phyloP scores from a whole-genome alignment of 23 tunicate species.

The Botrylloides violaceus region DNA sequence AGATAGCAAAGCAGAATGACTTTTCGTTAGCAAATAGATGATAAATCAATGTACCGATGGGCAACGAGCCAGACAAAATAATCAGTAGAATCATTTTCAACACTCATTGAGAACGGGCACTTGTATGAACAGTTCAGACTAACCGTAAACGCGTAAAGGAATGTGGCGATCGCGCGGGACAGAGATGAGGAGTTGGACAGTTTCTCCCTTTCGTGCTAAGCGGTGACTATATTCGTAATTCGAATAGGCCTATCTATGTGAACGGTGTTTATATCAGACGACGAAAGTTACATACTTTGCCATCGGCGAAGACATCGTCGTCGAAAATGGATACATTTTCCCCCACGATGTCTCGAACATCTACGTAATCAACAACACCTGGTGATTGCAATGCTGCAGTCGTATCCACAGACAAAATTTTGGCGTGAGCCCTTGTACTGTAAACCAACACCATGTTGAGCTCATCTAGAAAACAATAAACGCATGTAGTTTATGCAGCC shows the following conservation, averaged over 20 bases:
- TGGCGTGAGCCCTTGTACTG: conserved; percentile 74
- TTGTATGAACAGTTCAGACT: no score
- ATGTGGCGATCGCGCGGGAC: no score
- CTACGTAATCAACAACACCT: conserved; percentile 75
- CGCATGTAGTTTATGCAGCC: no score
- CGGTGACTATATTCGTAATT: no score
- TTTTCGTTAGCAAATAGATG: not conserved
- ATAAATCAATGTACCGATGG: no score
- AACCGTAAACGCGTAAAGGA: no score
- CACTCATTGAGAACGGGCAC: no score
- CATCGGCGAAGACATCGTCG: conserved; percentile 63
- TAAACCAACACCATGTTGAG: conserved; percentile 58
- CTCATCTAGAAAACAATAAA: conserved; percentile 50
- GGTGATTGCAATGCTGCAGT: conserved; percentile 37
- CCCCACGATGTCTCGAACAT: conserved; percentile 50
- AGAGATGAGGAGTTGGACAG: no score
- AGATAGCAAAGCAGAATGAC: not conserved
- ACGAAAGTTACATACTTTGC: conserved; percentile 25
- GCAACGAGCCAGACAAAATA: no score
- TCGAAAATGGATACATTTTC: not conserved
- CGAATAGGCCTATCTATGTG: no score
- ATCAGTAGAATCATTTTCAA: no score
- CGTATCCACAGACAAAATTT: conserved; percentile 35
- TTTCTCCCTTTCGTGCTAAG: no score
- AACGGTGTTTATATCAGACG: not conserved